Evolutionary conservation across 2,888 invertebrate genomes (phyloP).

Genomic region (Geotrupes spiniger): DNA sequence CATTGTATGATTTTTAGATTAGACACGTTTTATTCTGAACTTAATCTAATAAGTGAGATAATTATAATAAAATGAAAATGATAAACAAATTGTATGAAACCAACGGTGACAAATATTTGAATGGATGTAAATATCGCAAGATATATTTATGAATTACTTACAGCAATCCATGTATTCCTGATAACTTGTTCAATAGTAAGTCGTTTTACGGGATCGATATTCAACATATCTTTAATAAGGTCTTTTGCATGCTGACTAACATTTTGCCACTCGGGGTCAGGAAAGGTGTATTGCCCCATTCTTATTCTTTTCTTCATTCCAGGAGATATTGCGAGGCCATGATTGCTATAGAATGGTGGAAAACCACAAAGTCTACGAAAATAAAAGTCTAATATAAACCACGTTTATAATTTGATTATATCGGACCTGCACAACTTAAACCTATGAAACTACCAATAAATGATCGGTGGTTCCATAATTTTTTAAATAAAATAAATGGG

Average conservation of each 20-base stretch:
- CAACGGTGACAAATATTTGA: background rate
- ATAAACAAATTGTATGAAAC: no score
- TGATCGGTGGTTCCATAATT: no score
- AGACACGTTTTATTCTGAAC: no score
- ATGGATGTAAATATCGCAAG: slow-evolving; percentile 40
- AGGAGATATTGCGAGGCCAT: slow-evolving; percentile 95
- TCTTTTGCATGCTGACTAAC: slow-evolving; percentile 95
- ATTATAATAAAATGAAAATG: no score
- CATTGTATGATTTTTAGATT: no score
- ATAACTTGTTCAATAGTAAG: slow-evolving; percentile 89
- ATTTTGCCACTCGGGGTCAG: slow-evolving; percentile 92
- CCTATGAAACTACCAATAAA: no score
- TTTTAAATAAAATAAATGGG: no score
- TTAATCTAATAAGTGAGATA: no score
- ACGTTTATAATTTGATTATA: no score
- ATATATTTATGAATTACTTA: slow-evolving; percentile 57
- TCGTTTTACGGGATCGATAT: slow-evolving; percentile 89
- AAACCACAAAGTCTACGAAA: slow-evolving; percentile 81
- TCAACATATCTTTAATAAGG: slow-evolving; percentile 90
- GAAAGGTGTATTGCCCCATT: slow-evolving; percentile 96
- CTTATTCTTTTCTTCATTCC: slow-evolving; percentile 98
- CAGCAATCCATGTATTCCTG: slow-evolving; percentile 82
- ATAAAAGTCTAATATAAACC: no score
- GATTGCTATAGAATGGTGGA: slow-evolving; percentile 98
- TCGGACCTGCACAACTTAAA: no score